A percentile compares a stretch with the other conserved stretches of the same genome.
phyloP scores from a whole-genome alignment of 2,888 invertebrate species.

The Drosophila putrida region DNA sequence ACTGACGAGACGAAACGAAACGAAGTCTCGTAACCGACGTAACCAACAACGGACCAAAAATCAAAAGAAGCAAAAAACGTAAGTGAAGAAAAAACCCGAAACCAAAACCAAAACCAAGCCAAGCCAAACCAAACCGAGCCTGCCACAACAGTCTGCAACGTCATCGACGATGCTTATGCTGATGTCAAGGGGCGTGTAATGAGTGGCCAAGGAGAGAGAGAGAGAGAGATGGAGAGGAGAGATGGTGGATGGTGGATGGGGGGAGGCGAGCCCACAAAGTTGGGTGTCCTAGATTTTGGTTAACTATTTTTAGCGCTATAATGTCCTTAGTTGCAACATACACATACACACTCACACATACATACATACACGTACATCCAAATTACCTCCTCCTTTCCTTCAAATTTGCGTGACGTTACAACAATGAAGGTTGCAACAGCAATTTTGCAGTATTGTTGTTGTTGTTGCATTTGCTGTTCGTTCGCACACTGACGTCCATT shows the following conservation, averaged over 20 bases:
- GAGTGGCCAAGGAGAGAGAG: background rate
- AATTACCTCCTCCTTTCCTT: background rate
- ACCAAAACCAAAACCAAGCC: conserved; percentile 5
- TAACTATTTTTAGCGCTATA: conserved; percentile 23
- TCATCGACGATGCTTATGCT: conserved; percentile 37
- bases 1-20: conserved; percentile 22
- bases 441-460: background rate
- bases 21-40: conserved; percentile 2
- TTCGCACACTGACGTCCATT: conserved; percentile 27
- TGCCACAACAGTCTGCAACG: conserved; percentile 41
- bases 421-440: conserved; percentile 25
- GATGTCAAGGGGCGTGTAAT: background rate
- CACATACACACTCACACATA: background rate
- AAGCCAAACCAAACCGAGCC: conserved; percentile 24
- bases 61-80: background rate
- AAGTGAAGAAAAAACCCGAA: conserved; percentile 4
- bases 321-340: conserved; percentile 2
- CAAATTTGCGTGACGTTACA: conserved; percentile 18
- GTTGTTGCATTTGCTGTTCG: conserved; percentile 2
- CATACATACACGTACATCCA: background rate
- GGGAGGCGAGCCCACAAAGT: conserved; percentile 21
- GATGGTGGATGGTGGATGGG: background rate
- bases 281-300: conserved; percentile 28
- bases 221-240: no score
- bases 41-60: background rate